Evolutionary conservation across 2,888 invertebrate species (phyloP).

Genomic region (Pardosa pseudoannulata): DNA sequence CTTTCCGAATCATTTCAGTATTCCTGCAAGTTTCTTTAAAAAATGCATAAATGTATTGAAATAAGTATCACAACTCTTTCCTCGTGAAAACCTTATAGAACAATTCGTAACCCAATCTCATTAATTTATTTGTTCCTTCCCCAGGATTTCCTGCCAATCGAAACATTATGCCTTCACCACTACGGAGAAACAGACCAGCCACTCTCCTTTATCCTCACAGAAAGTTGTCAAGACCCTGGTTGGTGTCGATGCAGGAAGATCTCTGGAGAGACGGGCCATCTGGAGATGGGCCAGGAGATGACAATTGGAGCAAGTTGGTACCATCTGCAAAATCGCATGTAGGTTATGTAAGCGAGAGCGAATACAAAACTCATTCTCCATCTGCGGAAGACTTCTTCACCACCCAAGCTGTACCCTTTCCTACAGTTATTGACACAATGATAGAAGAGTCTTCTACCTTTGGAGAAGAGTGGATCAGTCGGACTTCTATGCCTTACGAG

Average conservation of each 20-base stretch:
- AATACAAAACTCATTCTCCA: slow-evolving; percentile 33
- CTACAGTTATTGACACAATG: slow-evolving; percentile 36
- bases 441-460: slow-evolving; percentile 18
- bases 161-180: slow-evolving; percentile 21
- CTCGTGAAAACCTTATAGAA: too few relatives aligned
- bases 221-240: slow-evolving; percentile 23
- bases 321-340: background rate
- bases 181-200: background rate
- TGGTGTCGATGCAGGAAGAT: slow-evolving; percentile 33
- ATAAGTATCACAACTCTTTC: too few relatives aligned
- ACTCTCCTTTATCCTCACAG: background rate
- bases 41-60: too few relatives aligned
- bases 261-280: slow-evolving; percentile 35
- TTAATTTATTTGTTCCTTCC: too few relatives aligned
- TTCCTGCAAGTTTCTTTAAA: too few relatives aligned
- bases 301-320: background rate
- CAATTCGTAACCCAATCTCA: too few relatives aligned
- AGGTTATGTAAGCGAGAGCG: background rate
- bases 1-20: too few relatives aligned
- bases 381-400: slow-evolving; percentile 36
- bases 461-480: slow-evolving; percentile 27
- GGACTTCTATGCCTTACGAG: slow-evolving; percentile 34
- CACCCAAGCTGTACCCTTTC: slow-evolving; percentile 9
- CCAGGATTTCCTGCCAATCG: slow-evolving; percentile 31
- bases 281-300: slow-evolving; percentile 43